Evolutionary conservation across 2,113 vertebrate genomes (phyloP).

Genomic region (Calidris pugnax): DNA sequence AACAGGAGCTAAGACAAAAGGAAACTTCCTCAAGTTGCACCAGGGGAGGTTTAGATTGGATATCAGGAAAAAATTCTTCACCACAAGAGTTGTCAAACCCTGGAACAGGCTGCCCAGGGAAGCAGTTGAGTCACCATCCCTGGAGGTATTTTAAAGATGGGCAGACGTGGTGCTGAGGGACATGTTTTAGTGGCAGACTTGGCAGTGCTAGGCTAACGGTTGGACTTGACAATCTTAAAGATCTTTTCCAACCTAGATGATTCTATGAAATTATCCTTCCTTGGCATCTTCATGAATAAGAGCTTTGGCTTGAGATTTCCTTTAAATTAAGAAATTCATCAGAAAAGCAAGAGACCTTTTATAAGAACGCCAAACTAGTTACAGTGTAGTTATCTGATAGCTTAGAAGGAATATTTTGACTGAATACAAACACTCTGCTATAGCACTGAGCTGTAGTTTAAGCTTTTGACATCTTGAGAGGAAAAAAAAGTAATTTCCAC

Average conservation of each 20-base stretch:
- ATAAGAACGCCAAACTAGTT: neutral
- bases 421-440: neutral
- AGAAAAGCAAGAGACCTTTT: neutral
- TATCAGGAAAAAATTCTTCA: neutral
- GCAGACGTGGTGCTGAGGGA: neutral
- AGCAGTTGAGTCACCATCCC: neutral
- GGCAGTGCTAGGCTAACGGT: neutral
- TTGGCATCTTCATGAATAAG: neutral
- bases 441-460: neutral
- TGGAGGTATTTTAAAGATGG: neutral
- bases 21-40: neutral
- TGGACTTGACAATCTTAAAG: neutral
- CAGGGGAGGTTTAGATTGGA: neutral
- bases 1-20: neutral
- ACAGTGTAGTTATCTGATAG: neutral
- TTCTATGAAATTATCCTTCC: neutral
- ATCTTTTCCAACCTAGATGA: neutral
- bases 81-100: neutral
- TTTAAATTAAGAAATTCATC: neutral
- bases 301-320: neutral
- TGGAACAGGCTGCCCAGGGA: neutral
- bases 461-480: neutral
- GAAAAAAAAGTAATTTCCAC: neutral
- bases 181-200: neutral
- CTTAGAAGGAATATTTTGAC: neutral